Conservation (phyloP, 2,113 vertebrate genomes). For the Macquaria ambigua region DNA sequence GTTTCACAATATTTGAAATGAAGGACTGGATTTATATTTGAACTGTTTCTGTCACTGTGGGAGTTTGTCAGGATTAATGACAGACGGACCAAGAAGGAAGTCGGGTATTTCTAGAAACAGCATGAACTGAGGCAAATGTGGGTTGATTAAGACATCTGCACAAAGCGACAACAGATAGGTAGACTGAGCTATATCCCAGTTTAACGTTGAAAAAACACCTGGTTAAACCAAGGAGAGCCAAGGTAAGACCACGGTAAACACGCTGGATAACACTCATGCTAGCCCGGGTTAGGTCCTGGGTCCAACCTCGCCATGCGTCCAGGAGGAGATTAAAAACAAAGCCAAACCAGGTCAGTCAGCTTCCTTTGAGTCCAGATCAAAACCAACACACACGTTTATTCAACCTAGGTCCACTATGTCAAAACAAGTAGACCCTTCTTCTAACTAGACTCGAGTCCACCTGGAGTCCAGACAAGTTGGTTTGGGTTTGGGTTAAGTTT, state of each 20-base stretch:
- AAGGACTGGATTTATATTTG: not conserved
- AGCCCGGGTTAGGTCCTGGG: not conserved
- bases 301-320: not conserved
- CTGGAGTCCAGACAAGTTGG: not conserved
- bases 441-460: not conserved
- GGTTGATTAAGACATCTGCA: not conserved
- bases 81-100: not conserved
- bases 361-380: not conserved
- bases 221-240: not conserved
- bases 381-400: not conserved
- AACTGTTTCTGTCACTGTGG: not conserved
- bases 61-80: not conserved
- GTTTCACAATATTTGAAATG: not conserved
- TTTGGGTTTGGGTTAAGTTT: conserved; percentile 31
- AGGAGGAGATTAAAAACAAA: not conserved
- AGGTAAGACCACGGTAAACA: not conserved
- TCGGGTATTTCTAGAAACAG: not conserved
- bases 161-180: not conserved
- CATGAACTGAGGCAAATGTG: not conserved
- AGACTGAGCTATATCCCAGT: not conserved
- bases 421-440: not conserved
- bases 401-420: not conserved
- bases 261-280: not conserved
- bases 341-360: not conserved
- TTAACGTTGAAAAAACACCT: not conserved